Evolutionary conservation across 2,113 vertebrate species (phyloP), one percentile per base, ranked within the genome.

Genomic region (Ptychochromis oligacanthus): DNA sequence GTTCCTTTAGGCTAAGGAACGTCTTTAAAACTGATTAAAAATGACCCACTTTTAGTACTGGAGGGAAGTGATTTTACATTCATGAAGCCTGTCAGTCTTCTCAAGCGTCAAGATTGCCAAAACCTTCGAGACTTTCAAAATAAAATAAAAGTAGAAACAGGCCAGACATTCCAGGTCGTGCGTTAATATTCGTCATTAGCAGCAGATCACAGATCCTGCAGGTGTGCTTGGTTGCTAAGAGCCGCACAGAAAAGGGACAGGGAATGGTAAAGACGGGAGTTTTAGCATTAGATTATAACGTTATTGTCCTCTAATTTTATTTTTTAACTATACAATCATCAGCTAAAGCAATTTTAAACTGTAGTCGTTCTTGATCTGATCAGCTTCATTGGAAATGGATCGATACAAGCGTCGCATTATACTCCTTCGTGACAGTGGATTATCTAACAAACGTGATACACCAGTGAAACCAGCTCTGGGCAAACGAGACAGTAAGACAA

Each of bases 161-260:
- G 28, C 28, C 28, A 49, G 18, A 52, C 28, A 26, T 17, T 1
- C 26, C 46, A 14, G 4, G 1, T n/a, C 17, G 18, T 22, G 12
- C 20, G 26, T 22, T 43, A 15, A n/a, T 31, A 70, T 11, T 36
- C 7, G 36, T 18, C 65, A 59, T 40, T 77, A 56, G n/a, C 26
- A 38, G 65, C 20, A 15, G 5, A 54, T 40, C 6, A 11, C 26
- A 13, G 52, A 14, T 54, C 20, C 24, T 31, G 8, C 85, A 82
- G 81, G 81, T 89, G 83, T 31, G 85, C 34, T 34, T 26, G 36
- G 90, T 91, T 88, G 85, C 90, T 81, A 61, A 55, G 88, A 76
- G 22, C 4, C 60, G 34, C 34, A 11, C 59, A 7, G 26, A 38
- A 31, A 17, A 11, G 10, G 6, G 34, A 9, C 40, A 38, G 15